Percentiles rank a stretch among this genome's conserved stretches.
Conservation (phyloP, 1,140 invertebrate genomes). For the Bombyx mandarina region DNA sequence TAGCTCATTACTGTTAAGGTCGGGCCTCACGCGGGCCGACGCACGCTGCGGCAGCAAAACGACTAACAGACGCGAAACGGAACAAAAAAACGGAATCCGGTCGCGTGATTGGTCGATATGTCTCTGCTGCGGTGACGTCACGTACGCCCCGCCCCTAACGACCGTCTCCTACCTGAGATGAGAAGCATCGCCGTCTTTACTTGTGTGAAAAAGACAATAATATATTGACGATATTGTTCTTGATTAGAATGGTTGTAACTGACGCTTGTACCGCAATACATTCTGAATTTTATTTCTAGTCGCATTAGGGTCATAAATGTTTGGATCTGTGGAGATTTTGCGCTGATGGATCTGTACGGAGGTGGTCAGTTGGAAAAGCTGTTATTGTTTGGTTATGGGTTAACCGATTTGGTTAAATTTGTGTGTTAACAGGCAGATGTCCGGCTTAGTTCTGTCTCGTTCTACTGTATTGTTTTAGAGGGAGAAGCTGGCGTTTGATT, state of each 20-base stretch:
- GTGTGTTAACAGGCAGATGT: slow-evolving; percentile 64
- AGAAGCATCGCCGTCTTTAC: slow-evolving; percentile 34
- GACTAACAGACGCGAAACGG: slow-evolving; percentile 12
- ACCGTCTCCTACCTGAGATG: slow-evolving; percentile 59
- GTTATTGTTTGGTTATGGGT: slow-evolving; percentile 68
- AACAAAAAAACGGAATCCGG: slow-evolving; percentile 24
- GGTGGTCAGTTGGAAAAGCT: slow-evolving; percentile 64
- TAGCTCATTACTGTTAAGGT: neutral
- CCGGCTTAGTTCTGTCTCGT: slow-evolving; percentile 35
- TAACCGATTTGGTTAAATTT: slow-evolving; percentile 69
- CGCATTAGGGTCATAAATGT: too few species aligned
- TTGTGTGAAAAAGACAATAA: slow-evolving; percentile 39
- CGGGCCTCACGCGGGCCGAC: neutral
- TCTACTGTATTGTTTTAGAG: slow-evolving; percentile 10
- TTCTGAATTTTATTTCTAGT: too few species aligned
- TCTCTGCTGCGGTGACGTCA: slow-evolving; percentile 45
- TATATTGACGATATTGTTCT: slow-evolving; percentile 31
- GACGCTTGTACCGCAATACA: too few species aligned
- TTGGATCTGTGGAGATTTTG: too few species aligned
- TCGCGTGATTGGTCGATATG: slow-evolving; percentile 31
- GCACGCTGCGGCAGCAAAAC: slow-evolving; percentile 2
- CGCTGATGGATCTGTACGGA: too few species aligned
- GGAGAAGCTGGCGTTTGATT: slow-evolving; percentile 30
- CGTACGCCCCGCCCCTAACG: slow-evolving; percentile 48
- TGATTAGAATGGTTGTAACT: neutral